These are phyloP conservation scores for Seriola dumerili DNA, from an alignment of 2,113 vertebrate genomes.

Conservation along the genomic window DNA sequence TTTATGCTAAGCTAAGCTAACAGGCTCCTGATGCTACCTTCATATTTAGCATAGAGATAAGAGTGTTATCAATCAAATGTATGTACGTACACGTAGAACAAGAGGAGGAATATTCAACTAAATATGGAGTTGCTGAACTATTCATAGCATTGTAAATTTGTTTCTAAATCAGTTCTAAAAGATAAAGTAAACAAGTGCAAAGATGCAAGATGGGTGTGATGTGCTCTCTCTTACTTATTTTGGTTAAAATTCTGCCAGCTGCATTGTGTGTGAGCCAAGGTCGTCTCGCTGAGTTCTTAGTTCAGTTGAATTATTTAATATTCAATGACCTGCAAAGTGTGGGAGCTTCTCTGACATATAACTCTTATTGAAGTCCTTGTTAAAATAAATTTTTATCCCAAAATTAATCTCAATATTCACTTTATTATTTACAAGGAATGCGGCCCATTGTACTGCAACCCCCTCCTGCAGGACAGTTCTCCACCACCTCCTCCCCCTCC, in stretches of 20 bases:
- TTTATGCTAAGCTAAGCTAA: not conserved
- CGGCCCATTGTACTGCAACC: slow-evolving; percentile 1
- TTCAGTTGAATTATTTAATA: not conserved
- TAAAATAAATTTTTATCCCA: slow-evolving; percentile 11
- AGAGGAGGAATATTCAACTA: not conserved
- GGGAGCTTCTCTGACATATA: not conserved
- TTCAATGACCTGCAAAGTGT: slow-evolving; percentile 29
- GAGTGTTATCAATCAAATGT: not conserved
- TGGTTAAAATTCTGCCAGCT: not conserved
- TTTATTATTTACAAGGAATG: slow-evolving; percentile 32
- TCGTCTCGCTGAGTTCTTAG: not conserved
- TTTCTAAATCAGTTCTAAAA: not conserved
- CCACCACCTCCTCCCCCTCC: slow-evolving; percentile 57
- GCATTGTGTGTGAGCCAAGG: not conserved
- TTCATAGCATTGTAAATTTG: not conserved
- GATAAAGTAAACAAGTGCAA: not conserved
- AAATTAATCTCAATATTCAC: slow-evolving; percentile 1
- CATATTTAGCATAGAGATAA: not conserved
- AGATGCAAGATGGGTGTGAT: not conserved
- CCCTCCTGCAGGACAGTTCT: slow-evolving; percentile 28
- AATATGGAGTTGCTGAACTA: not conserved
- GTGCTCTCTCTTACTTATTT: not conserved
- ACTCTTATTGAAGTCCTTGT: not conserved
- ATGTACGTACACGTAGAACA: not conserved
- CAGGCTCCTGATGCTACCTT: not conserved